A percentile compares a stretch with the other conserved stretches of the same genome.
phyloP scores from a whole-genome alignment of 2,113 vertebrate species.

The Melanerpes aurifrons region DNA sequence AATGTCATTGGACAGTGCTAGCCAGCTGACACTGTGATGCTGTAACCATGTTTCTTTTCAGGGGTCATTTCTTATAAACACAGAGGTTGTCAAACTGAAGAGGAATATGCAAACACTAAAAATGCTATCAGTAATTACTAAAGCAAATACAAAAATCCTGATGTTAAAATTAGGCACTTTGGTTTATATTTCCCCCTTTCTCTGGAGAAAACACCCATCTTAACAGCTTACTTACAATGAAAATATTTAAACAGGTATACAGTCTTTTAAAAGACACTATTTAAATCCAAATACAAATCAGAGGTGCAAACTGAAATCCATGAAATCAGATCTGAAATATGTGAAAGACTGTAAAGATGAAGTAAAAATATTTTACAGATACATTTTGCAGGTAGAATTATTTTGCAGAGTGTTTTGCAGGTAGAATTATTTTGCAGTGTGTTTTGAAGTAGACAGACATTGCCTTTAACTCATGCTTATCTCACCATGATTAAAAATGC shows the following conservation, averaged over 20 bases:
- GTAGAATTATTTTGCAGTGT: background rate
- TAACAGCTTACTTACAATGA: background rate
- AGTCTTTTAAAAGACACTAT: background rate
- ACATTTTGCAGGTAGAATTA: background rate
- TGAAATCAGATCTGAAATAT: background rate
- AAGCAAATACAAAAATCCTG: background rate
- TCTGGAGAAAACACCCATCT: accelerated
- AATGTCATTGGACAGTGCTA: background rate
- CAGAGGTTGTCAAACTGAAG: background rate
- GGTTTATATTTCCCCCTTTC: background rate
- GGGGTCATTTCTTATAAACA: background rate
- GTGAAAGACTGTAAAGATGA: background rate
- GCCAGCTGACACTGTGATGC: background rate
- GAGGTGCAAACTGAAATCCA: background rate
- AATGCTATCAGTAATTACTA: background rate
- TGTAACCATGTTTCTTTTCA: background rate
- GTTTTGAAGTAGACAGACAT: background rate
- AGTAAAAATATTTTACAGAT: background rate
- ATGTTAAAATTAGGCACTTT: background rate
- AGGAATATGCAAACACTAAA: background rate
- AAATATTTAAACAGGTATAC: background rate
- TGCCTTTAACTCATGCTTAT: background rate
- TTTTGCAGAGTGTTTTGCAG: background rate
- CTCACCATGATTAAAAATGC: background rate
- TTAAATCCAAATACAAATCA: background rate